These are phyloP conservation scores for Scaptomyza caliginosa DNA, from an alignment of 2,888 invertebrate genomes.

Conservation along the genomic window DNA sequence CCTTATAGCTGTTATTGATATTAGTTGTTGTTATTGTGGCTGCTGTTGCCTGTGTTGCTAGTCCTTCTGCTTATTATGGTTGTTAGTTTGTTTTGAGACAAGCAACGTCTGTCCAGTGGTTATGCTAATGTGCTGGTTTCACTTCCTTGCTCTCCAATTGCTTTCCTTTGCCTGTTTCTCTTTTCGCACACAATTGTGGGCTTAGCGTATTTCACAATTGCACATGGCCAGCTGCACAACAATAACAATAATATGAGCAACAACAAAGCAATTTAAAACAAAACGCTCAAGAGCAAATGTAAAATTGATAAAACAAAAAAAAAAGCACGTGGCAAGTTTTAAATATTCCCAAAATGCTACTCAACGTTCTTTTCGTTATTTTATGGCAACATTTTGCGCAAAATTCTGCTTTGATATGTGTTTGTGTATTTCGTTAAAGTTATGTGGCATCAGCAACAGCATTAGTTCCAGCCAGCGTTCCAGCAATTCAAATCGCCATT, in stretches of 20 bases:
- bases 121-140: conserved; percentile 22
- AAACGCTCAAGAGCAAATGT: conserved; percentile 10
- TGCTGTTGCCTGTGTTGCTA: conserved; percentile 2
- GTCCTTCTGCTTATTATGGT: conserved; percentile 19
- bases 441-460: conserved; percentile 52
- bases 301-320: background rate
- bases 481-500: background rate
- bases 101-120: conserved; percentile 10
- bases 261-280: conserved; percentile 8
- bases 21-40: conserved; percentile 17
- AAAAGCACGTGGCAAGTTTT: conserved; percentile 51
- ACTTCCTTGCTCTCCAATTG: conserved; percentile 14
- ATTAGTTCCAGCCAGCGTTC: conserved; percentile 34
- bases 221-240: conserved; percentile 27
- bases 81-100: conserved; percentile 15
- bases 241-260: conserved; percentile 9
- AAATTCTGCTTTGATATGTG: conserved; percentile 69
- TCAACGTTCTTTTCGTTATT: conserved; percentile 26
- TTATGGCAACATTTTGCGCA: conserved; percentile 61
- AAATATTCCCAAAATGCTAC: conserved; percentile 63
- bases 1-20: conserved; percentile 32
- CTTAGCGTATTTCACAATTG: conserved; percentile 45
- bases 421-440: conserved; percentile 60
- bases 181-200: conserved; percentile 38
- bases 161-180: conserved; percentile 9